Conservation (phyloP, 1,140 invertebrate genomes). For the Lordiphosa mommai region DNA sequence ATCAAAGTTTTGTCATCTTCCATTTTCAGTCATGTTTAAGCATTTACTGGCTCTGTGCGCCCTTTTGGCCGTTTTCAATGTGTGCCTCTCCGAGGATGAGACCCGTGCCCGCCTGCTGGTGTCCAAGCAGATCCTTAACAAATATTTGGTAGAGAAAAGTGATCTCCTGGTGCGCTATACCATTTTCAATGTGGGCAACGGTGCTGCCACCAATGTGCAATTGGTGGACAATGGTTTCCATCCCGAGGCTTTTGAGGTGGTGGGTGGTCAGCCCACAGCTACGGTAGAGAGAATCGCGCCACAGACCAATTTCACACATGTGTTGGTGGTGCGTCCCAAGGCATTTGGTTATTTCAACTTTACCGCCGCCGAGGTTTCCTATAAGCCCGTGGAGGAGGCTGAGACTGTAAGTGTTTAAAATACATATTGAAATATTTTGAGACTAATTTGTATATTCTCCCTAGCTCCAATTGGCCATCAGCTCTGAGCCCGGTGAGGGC, state of each 20-base stretch:
- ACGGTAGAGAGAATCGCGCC: constrained; percentile 94
- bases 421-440: too few species aligned
- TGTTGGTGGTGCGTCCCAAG: constrained; percentile 93
- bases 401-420: constrained; percentile 83
- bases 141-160: constrained; percentile 98
- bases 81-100: constrained; percentile 82
- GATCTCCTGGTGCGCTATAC: constrained; percentile 97
- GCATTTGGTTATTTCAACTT: constrained; percentile 98
- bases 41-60: constrained; percentile 53
- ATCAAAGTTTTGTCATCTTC: neutral
- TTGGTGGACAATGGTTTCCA: constrained; percentile 95
- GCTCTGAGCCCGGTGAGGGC: constrained; percentile 97
- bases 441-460: too few species aligned
- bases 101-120: constrained; percentile 87
- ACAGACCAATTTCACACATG: constrained; percentile 95
- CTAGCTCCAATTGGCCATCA: constrained; percentile 91
- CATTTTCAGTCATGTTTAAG: constrained; percentile 62
- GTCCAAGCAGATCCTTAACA: constrained; percentile 96
- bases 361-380: constrained; percentile 95
- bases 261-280: constrained; percentile 91
- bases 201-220: constrained; percentile 93
- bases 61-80: constrained; percentile 55
- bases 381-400: constrained; percentile 90
- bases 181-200: constrained; percentile 90
- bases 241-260: constrained; percentile 91